Percentiles rank a stretch among this genome's conserved stretches.
These are phyloP conservation scores for Drosophila prosaltans DNA, from an alignment of 1,140 invertebrate species.

Conservation along the genomic window DNA sequence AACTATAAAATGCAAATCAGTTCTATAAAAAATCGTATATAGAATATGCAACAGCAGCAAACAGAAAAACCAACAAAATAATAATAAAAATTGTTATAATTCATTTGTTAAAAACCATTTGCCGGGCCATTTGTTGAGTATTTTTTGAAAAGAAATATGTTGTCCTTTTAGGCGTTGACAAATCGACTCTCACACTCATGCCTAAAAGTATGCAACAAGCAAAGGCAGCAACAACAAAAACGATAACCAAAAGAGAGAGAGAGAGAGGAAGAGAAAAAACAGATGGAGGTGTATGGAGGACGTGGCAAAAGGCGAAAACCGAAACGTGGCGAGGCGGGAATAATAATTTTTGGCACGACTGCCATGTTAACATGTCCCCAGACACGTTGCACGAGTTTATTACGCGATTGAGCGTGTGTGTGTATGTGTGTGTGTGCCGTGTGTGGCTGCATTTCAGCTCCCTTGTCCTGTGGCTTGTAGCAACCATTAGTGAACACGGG, in stretches of 20 bases:
- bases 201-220: conserved; percentile 65
- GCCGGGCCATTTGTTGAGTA: conserved; percentile 66
- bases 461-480: conserved; percentile 80
- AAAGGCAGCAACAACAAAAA: conserved; percentile 23
- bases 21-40: conserved; percentile 46
- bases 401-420: conserved; percentile 31
- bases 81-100: conserved; percentile 47
- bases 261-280: background rate
- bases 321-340: conserved; percentile 68
- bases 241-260: conserved; percentile 18
- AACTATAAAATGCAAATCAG: conserved; percentile 77
- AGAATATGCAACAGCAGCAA: conserved; percentile 4
- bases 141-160: conserved; percentile 70
- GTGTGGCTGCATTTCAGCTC: conserved; percentile 65
- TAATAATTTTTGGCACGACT: conserved; percentile 83
- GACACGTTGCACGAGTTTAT: conserved; percentile 77
- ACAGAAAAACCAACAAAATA: too few species aligned
- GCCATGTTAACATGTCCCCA: conserved; percentile 83
- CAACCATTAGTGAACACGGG: conserved; percentile 82
- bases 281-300: background rate
- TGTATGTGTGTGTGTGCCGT: conserved; percentile 21
- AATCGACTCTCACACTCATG: conserved; percentile 66
- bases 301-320: conserved; percentile 39
- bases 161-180: conserved; percentile 82
- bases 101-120: conserved; percentile 76